phyloP scores from a whole-genome alignment of 2,113 vertebrate species.

The Melanerpes aurifrons region DNA sequence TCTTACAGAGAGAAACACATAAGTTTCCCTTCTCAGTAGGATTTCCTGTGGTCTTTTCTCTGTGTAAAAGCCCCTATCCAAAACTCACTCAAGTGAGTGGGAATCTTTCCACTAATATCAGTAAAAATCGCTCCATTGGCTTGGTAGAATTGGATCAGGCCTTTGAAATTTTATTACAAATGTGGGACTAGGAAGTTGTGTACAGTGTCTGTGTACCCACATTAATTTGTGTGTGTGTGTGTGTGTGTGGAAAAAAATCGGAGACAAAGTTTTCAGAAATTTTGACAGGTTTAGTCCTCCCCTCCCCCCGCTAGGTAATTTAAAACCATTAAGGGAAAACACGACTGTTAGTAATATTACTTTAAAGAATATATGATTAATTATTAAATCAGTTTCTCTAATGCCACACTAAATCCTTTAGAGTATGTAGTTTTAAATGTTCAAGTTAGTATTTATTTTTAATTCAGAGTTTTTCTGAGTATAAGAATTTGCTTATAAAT shows the following conservation, averaged over 20 bases:
- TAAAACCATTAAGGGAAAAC: constrained; percentile 50
- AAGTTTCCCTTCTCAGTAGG: not conserved
- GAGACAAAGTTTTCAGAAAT: not conserved
- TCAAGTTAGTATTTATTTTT: constrained; percentile 19
- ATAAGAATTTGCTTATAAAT: not conserved
- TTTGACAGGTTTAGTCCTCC: not conserved
- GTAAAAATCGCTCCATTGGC: not conserved
- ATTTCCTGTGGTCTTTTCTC: not conserved
- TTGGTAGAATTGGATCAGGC: not conserved
- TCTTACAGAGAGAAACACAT: not conserved
- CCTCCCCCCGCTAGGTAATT: not conserved
- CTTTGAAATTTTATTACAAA: not conserved
- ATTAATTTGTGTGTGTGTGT: not conserved
- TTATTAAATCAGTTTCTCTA: constrained; percentile 49
- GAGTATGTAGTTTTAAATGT: not conserved
- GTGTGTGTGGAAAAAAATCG: not conserved
- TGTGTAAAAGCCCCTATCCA: not conserved
- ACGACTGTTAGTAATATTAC: constrained; percentile 35
- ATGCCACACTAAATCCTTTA: constrained; percentile 6
- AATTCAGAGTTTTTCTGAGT: not conserved
- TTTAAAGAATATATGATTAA: constrained; percentile 57
- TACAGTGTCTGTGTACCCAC: accelerated
- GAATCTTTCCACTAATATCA: not conserved
- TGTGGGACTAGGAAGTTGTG: not conserved
- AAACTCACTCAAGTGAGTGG: not conserved